Percentiles rank a stretch among this genome's conserved stretches.
These are phyloP conservation scores for Heliconius hortense DNA, from an alignment of 2,888 invertebrate species.

Conservation along the genomic window DNA sequence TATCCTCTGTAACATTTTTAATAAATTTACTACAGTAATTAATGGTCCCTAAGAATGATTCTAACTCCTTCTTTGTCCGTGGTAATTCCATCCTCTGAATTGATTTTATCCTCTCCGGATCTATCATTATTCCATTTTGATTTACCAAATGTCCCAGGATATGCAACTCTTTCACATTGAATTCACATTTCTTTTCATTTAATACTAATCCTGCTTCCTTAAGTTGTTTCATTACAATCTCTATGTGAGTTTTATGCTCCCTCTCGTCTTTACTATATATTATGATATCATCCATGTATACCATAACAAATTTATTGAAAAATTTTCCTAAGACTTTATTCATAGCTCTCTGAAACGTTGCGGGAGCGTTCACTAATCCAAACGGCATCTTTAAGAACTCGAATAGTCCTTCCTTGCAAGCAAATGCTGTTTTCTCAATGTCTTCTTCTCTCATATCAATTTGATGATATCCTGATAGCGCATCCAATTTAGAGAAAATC, in stretches of 20 bases:
- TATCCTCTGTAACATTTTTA: too few species aligned
- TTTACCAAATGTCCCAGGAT: conserved; percentile 31
- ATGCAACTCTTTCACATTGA: conserved; percentile 11
- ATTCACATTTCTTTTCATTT: neutral
- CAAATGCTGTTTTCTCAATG: neutral
- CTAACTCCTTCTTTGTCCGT: neutral
- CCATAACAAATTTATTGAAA: too few species aligned
- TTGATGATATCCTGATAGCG: neutral
- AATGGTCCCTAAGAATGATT: neutral
- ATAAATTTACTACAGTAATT: neutral
- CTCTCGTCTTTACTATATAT: neutral
- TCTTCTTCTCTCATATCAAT: neutral
- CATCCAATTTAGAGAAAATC: neutral
- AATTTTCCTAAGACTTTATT: too few species aligned
- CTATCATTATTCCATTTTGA: conserved; percentile 14
- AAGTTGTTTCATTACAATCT: neutral
- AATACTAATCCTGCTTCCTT: neutral
- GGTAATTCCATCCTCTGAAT: conserved; percentile 20
- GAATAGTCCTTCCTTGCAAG: too few species aligned
- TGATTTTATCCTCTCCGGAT: conserved; percentile 29
- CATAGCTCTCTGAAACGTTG: too few species aligned
- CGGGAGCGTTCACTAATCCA: too few species aligned
- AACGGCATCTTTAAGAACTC: too few species aligned
- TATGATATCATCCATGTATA: neutral
- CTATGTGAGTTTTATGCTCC: too few species aligned